Conservation (phyloP, 92 coral and sea anemone genomes). For the Siderastrea radians region DNA sequence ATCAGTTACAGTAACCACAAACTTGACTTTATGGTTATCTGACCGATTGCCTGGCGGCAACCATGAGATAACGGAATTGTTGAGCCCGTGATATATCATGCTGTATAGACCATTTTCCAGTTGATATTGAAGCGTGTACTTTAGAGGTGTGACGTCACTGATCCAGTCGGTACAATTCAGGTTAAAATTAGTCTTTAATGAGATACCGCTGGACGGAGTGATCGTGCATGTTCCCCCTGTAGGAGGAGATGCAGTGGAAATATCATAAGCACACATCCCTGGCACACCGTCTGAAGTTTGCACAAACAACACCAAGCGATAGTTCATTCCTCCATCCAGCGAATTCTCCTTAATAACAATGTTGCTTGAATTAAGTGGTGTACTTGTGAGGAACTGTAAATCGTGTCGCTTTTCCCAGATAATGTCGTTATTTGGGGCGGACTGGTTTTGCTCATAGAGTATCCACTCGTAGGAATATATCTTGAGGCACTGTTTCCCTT, state of each 20-base stretch:
- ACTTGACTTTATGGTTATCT: background rate
- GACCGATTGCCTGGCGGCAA: slow-evolving; percentile 2
- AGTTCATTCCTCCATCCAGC: background rate
- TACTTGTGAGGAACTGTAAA: background rate
- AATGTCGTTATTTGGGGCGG: background rate
- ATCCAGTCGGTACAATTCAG: slow-evolving; percentile 14
- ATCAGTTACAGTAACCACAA: slow-evolving; percentile 12
- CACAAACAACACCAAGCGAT: background rate
- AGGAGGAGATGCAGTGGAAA: slow-evolving; percentile 19
- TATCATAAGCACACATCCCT: slow-evolving; percentile 6
- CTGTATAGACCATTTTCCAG: slow-evolving; percentile 14
- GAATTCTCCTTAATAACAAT: slow-evolving; percentile 24
- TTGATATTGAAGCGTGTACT: slow-evolving; percentile 20
- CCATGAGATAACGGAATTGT: background rate
- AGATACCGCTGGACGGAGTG: slow-evolving; percentile 16
- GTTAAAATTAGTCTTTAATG: slow-evolving; percentile 22
- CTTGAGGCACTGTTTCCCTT: slow-evolving; percentile 8
- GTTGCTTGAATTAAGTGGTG: slow-evolving; percentile 6
- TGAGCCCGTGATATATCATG: slow-evolving; percentile 5
- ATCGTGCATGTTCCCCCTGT: slow-evolving; percentile 22
- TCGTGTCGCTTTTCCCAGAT: background rate
- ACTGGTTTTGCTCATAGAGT: background rate
- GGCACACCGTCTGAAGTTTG: background rate
- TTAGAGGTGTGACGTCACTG: background rate
- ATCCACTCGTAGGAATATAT: slow-evolving; percentile 9